Base-by-base conservation (phyloP, 2,113 vertebrate species). In the Bufo bufo region DNA sequence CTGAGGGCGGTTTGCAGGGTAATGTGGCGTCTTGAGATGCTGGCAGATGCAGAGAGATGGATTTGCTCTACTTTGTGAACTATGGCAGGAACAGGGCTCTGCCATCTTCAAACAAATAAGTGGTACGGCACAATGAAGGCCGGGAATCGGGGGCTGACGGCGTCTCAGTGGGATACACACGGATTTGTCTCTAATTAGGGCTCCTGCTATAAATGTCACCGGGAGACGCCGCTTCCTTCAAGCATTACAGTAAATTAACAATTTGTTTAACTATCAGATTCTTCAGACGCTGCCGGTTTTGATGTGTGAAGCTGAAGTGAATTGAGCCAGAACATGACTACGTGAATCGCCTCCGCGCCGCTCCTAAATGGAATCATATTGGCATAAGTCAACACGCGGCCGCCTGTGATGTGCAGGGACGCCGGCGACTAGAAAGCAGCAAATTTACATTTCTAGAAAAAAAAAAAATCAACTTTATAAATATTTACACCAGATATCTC, bases 151-250 rank as follows among this genome's bases (percentile, higher is more conserved):
- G 89, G 78, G 80, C 71, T 71, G 82, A 43, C 87, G 81, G 86
- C 87, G 90, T 83, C 82, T 90, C 82, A 82, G 82, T 65, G 86
- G 89, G 59, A 91, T 83, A 69, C 50, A 85, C 23, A 89, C n/a
- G 84, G 90, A 86, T 90, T 89, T 92, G 81, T 52, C 87, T 90
- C 90, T 90, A 89, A 86, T 91, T 91, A 91, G 85, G 81, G 1
- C 3, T 89, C 90, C 61, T 89, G 90, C 84, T 54, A 82, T 85
- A 90, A 90, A 91, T 79, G 88, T 89, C 90, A 89, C 86, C 87
- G 90, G 54, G 66, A 75, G 52, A 82, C 85, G 59, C 23, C 87
- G 47, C 65, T 90, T 89, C 63, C 75, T 90, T 89, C 33, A 90
- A 90, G 50, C 47, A 65, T 89, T 71, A 87, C 33, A 90, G n/a